These are phyloP conservation scores for Drosophila guanche DNA, from an alignment of 1,140 invertebrate genomes.

Conservation along the genomic window DNA sequence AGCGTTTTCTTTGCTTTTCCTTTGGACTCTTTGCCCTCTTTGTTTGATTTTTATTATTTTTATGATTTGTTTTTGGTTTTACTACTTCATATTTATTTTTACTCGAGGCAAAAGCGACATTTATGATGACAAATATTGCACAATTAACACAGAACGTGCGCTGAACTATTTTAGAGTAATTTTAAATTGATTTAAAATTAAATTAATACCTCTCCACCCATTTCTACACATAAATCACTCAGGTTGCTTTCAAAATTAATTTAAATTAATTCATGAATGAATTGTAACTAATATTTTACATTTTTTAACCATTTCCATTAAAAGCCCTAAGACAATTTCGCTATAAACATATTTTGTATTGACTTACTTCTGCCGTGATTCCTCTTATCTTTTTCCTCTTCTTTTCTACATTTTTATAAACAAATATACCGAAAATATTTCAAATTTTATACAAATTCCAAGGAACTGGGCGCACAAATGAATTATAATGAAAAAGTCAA, in stretches of 20 bases:
- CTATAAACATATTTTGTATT: too few relatives aligned
- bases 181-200: background rate
- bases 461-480: slow-evolving; percentile 49
- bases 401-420: slow-evolving; percentile 18
- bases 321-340: background rate
- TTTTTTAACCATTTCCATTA: background rate
- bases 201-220: background rate
- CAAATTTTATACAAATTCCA: slow-evolving; percentile 35
- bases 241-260: background rate
- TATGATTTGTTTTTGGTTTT: slow-evolving; percentile 59
- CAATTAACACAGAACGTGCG: slow-evolving; percentile 2
- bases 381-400: slow-evolving; percentile 13
- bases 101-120: slow-evolving; percentile 1
- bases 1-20: slow-evolving; percentile 11
- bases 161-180: background rate
- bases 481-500: slow-evolving; percentile 79
- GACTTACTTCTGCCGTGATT: too few relatives aligned
- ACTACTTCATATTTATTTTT: slow-evolving; percentile 26
- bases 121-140: slow-evolving; percentile 34
- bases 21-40: slow-evolving; percentile 15
- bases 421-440: slow-evolving; percentile 10
- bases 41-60: slow-evolving; percentile 40
- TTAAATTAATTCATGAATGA: background rate
- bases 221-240: too few relatives aligned
- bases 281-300: background rate